Evolutionary conservation across 2,113 vertebrate genomes (phyloP).

Genomic region (Plotosus lineatus): DNA sequence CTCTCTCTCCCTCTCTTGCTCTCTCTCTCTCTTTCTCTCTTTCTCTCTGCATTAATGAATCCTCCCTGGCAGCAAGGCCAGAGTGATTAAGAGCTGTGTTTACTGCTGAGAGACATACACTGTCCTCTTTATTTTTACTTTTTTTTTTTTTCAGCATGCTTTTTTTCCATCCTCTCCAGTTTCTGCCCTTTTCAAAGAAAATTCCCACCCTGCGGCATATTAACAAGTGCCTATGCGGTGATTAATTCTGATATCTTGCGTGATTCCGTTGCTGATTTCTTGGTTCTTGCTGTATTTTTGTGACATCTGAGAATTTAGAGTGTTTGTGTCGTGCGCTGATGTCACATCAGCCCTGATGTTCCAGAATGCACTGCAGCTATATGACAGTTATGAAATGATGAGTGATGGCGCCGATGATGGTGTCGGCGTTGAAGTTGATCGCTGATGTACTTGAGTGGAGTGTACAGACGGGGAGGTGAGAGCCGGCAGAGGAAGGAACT

Average conservation of each 20-base stretch:
- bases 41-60: slow-evolving; percentile 42
- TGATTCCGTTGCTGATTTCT: not conserved
- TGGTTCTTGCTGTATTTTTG: not conserved
- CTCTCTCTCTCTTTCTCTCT: not conserved
- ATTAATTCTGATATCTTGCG: not conserved
- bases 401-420: not conserved
- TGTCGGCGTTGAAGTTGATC: not conserved
- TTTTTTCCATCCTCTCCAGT: slow-evolving; percentile 12
- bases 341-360: not conserved
- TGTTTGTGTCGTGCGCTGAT: not conserved
- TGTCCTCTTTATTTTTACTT: slow-evolving; percentile 52
- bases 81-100: slow-evolving; percentile 43
- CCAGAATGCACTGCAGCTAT: not conserved
- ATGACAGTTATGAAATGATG: not conserved
- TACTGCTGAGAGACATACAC: slow-evolving; percentile 53
- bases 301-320: not conserved
- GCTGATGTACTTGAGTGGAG: not conserved
- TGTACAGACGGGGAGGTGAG: not conserved
- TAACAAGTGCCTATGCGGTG: not conserved
- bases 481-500: not conserved
- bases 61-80: slow-evolving; percentile 35
- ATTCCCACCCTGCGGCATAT: not conserved
- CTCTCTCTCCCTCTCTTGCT: not conserved
- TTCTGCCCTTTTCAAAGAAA: slow-evolving; percentile 3
- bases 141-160: slow-evolving; percentile 2